Conservation (phyloP, 2,113 vertebrate species). For the Corvus hawaiiensis region DNA sequence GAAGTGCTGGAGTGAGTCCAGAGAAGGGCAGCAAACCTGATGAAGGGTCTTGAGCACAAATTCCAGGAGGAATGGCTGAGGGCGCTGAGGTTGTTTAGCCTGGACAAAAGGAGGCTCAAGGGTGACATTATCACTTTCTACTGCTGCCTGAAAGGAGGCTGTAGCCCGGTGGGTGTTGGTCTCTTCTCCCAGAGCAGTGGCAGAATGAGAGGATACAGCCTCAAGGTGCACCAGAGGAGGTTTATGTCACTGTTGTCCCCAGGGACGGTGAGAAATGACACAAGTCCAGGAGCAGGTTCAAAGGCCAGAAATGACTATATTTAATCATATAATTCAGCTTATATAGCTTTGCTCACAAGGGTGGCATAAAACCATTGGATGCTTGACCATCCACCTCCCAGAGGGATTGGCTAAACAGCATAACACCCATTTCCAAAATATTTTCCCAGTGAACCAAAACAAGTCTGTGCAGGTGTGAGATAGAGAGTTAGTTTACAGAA, state of each 20-base stretch:
- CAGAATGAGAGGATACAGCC: neutral
- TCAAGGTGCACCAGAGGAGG: neutral
- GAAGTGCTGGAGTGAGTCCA: neutral
- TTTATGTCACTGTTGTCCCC: neutral
- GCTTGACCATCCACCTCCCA: too few relatives aligned
- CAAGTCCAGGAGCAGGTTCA: too few relatives aligned
- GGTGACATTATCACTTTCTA: neutral
- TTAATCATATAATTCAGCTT: too few relatives aligned
- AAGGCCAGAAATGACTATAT: too few relatives aligned
- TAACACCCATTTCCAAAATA: too few relatives aligned
- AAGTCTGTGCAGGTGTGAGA: too few relatives aligned
- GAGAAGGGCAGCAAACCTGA: neutral
- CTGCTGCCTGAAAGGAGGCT: neutral
- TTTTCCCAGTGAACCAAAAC: too few relatives aligned
- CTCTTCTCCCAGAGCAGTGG: neutral
- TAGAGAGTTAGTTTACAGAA: too few relatives aligned
- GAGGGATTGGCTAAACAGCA: too few relatives aligned
- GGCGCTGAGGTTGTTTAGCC: neutral
- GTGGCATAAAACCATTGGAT: too few relatives aligned
- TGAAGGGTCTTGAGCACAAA: neutral
- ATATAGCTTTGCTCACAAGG: too few relatives aligned
- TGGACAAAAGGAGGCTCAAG: neutral
- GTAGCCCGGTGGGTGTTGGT: accelerated
- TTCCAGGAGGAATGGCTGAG: neutral
- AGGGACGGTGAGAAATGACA: too few relatives aligned